Base-by-base conservation (phyloP, 2,113 vertebrate species). In the Callocephalon fimbriatum region DNA sequence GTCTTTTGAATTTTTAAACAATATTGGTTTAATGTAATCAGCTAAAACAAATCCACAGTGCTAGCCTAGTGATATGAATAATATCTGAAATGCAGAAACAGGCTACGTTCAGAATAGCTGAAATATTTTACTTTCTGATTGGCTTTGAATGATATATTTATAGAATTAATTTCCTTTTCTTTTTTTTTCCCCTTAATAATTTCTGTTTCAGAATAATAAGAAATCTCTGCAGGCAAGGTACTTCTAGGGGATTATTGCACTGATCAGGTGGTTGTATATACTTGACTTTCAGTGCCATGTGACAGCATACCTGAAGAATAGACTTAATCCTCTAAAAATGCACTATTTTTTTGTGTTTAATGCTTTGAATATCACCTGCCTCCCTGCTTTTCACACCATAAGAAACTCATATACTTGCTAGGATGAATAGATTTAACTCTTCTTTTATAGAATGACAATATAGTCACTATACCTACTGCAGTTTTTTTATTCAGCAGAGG, bases 321-420 rank as follows among this genome's bases (percentile, higher is more conserved):
- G 65, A 70, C 38, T 95, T 94, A 96, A 96, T 96, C 75, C 56
- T 88, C 67, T 86, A 56, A 63, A 95, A 96, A 95, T 54, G 29
- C 50, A 45, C 44, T 37, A 27, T 74, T 90, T 89, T 91, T 42
- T 95, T 95, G 40, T 83, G 53, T 48, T 26, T 78, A 86, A 73
- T 63, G 45, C 80, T 95, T 93, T 95, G 68, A 88, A 21, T 90
- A 77, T 67, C 56, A 53, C 51, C 44, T 88, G 42, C 31, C 19
- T 91, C 51, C 48, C 44, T 76, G 65, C 26, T 78, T 93, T 95
- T 81, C 72, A 91, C 40, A 63, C 47, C 25, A 10, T 40, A 62
- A 90, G 48, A 79, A 65, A 58, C 68, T 45, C 7, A 18, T 45
- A 27, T 58, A 37, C 51, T 92, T 90, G 21, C 61, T 54, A 71